A percentile compares a stretch with the other conserved stretches of the same genome.
These are phyloP conservation scores for Tetramorium parvispinum DNA, from an alignment of 1,140 invertebrate species.

Conservation along the genomic window DNA sequence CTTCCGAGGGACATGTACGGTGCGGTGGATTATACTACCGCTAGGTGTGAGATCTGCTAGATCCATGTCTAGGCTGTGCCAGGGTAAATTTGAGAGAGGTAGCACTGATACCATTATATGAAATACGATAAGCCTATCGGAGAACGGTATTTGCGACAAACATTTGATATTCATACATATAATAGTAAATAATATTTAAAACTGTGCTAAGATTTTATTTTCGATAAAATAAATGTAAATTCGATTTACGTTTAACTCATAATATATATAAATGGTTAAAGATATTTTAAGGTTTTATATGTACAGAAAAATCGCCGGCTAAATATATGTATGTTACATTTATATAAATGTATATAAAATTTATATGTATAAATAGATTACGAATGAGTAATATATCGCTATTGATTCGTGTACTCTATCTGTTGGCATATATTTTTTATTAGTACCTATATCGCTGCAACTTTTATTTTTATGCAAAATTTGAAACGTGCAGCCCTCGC, in stretches of 20 bases:
- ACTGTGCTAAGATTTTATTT: neutral
- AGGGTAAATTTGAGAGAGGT: constrained; percentile 25
- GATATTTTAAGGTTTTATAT: neutral
- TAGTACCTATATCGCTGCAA: neutral
- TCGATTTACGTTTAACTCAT: neutral
- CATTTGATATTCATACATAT: neutral
- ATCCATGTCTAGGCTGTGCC: neutral
- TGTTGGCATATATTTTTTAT: neutral
- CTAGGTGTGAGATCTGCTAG: constrained; percentile 6
- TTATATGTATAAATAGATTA: neutral
- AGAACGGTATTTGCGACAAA: neutral
- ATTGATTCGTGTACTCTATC: neutral
- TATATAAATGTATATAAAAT: neutral
- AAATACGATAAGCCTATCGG: neutral
- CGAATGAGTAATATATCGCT: neutral
- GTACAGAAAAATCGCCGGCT: neutral
- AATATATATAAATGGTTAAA: neutral
- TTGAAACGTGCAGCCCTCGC: neutral
- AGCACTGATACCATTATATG: neutral
- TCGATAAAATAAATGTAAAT: neutral
- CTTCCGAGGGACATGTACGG: constrained; percentile 45
- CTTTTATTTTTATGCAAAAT: neutral
- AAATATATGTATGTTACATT: neutral
- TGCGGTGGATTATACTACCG: constrained; percentile 39
- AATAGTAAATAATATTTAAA: neutral